Evolutionary conservation across 2,113 vertebrate genomes (phyloP).

Genomic region (Cyanoliseus patagonus): DNA sequence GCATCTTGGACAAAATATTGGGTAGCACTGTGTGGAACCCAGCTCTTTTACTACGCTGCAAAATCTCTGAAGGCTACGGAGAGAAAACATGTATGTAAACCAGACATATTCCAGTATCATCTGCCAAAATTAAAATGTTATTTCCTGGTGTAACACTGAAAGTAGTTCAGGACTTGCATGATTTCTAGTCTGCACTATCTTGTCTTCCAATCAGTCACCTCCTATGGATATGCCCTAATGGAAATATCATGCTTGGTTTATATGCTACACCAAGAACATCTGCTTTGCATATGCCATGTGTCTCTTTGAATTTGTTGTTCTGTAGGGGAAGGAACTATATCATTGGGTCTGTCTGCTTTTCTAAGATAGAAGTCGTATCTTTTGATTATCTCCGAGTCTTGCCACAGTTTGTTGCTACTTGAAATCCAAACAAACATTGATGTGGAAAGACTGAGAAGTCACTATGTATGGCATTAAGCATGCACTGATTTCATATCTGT

Average conservation of each 20-base stretch:
- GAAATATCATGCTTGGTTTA: background rate
- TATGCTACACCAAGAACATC: background rate
- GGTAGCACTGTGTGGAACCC: constrained; percentile 92
- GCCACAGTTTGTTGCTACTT: background rate
- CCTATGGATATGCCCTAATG: background rate
- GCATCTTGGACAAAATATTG: constrained; percentile 98
- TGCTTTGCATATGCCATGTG: background rate
- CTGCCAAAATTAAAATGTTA: background rate
- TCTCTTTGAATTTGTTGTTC: background rate
- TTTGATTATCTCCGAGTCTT: background rate
- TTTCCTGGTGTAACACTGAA: constrained; percentile 16
- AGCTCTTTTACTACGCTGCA: constrained; percentile 95
- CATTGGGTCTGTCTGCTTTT: background rate
- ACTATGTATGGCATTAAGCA: background rate
- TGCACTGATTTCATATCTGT: background rate
- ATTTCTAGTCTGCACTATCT: background rate
- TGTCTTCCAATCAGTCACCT: constrained; percentile 9
- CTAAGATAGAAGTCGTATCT: background rate
- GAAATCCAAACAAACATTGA: background rate
- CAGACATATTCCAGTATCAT: background rate
- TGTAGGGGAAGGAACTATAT: background rate
- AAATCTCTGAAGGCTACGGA: constrained; percentile 98
- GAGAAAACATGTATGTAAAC: constrained; percentile 92
- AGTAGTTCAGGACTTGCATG: background rate
- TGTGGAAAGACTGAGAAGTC: background rate